These are phyloP conservation scores for Paramisgurnus dabryanus DNA, from an alignment of 2,113 vertebrate species.

Conservation along the genomic window DNA sequence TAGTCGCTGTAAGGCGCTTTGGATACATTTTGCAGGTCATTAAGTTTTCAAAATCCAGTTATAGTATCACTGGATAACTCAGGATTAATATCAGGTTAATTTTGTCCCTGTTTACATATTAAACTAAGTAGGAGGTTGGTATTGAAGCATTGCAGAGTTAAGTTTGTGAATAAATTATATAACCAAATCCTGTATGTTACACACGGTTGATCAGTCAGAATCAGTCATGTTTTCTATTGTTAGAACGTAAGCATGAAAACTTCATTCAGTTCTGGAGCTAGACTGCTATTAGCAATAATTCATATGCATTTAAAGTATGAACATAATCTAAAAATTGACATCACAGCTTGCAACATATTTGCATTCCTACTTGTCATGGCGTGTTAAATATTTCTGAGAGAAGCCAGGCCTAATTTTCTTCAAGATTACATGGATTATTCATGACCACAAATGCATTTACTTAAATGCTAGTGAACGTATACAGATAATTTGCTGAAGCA, in stretches of 20 bases:
- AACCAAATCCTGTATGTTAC: not conserved
- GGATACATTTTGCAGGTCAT: not conserved
- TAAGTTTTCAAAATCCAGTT: not conserved
- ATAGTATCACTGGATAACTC: no score
- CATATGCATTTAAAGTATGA: not conserved
- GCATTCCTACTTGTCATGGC: not conserved
- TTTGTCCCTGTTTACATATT: not conserved
- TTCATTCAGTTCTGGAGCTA: not conserved
- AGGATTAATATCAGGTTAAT: not conserved
- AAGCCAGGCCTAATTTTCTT: not conserved
- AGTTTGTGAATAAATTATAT: not conserved
- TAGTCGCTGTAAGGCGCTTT: no score
- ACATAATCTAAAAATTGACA: not conserved
- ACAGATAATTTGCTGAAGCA: not conserved
- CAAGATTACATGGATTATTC: constrained; percentile 13
- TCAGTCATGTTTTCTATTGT: not conserved
- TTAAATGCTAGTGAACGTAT: not conserved
- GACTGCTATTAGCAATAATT: not conserved
- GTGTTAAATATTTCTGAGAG: not conserved
- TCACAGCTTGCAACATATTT: not conserved
- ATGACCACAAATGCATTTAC: constrained; percentile 19
- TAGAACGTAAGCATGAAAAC: not conserved
- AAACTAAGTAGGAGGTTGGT: not conserved
- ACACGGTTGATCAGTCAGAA: not conserved
- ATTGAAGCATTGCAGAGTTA: not conserved